Conservation (phyloP, 2,888 invertebrate genomes). For the Hirtodrosophila trivittata region DNA sequence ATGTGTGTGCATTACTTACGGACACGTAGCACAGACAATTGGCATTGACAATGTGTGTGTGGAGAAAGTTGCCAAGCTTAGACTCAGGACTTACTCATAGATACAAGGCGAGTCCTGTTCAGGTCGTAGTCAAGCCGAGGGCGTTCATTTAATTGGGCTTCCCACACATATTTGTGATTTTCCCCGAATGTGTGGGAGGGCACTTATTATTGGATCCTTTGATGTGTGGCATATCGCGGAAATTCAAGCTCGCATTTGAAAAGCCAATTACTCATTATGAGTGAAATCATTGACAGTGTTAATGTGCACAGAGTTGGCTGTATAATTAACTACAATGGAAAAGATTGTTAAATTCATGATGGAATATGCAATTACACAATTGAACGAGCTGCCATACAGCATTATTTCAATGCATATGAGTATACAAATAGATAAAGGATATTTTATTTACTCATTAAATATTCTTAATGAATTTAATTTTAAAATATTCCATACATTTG, state of each 20-base stretch:
- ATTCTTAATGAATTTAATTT: too few relatives aligned
- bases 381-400: too few relatives aligned
- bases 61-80: not conserved
- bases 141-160: slow-evolving; percentile 45
- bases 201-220: slow-evolving; percentile 17
- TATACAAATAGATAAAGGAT: too few relatives aligned
- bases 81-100: not conserved
- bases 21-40: slow-evolving; percentile 20
- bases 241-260: too few relatives aligned
- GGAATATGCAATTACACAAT: too few relatives aligned
- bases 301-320: not conserved
- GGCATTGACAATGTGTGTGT: slow-evolving; percentile 12
- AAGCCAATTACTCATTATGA: slow-evolving; percentile 40
- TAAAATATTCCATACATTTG: too few relatives aligned
- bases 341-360: not conserved
- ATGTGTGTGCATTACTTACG: slow-evolving; percentile 37
- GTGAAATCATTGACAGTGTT: not conserved
- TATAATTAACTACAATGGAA: slow-evolving; percentile 26
- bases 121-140: slow-evolving; percentile 29
- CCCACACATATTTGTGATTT: slow-evolving; percentile 9
- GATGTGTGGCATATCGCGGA: slow-evolving; percentile 15
- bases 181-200: slow-evolving; percentile 14
- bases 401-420: too few relatives aligned
- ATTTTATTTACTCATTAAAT: too few relatives aligned
- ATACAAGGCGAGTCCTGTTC: not conserved